Base-by-base conservation (phyloP, 35 echinoderm and acorn worm genomes). In the Patiria miniata region DNA sequence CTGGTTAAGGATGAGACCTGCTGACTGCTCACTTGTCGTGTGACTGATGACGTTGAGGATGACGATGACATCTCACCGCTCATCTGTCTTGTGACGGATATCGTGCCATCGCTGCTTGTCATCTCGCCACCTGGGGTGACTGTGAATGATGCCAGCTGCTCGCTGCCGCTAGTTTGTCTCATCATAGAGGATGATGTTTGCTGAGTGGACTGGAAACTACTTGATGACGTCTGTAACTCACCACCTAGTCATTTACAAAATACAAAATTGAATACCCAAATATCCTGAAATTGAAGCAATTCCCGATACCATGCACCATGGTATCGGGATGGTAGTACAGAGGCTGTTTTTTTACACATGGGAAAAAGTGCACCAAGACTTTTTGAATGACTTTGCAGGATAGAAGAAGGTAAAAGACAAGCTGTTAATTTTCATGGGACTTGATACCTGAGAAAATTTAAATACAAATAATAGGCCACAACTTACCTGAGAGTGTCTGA, bases 131-230 rank as follows among this genome's bases (percentile, higher is more conserved):
- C 14, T 32, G 61, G 61, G 29, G 61, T 69, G 5, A 69, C 5
- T 22, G 23, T 69, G 61, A 69, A 69, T 8, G 61, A 69, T 69
- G 34, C 23, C 61, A 69, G 14, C 26, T 34, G 23, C 61, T 29
- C 61, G 34, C 61, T 23, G 29, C 61, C 29, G 61, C 22, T 69
- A 9, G 61, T 69, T 34, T 69, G 19, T 29, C 61, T 69, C 61
- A 69, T 69, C 18, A 69, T 8, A 26, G 56, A 60, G 19, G 56
- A 60, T 32, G 61, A 69, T 29, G 61, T 69, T 69, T 69, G 23
- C 28, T 36, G 61, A 12, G 65, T 26, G 65, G 65, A 73, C 65
- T 73, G 65, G 65, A 32, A 73, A 23, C 65, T 73, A 68, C 60
- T 68, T 73, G 65, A 7, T 73, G 65, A 73, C n/a, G n/a, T n/a